A percentile compares a stretch with the other conserved stretches of the same genome.
These are phyloP conservation scores for Cheilosia pagana DNA, from an alignment of 2,888 invertebrate genomes.

Conservation along the genomic window DNA sequence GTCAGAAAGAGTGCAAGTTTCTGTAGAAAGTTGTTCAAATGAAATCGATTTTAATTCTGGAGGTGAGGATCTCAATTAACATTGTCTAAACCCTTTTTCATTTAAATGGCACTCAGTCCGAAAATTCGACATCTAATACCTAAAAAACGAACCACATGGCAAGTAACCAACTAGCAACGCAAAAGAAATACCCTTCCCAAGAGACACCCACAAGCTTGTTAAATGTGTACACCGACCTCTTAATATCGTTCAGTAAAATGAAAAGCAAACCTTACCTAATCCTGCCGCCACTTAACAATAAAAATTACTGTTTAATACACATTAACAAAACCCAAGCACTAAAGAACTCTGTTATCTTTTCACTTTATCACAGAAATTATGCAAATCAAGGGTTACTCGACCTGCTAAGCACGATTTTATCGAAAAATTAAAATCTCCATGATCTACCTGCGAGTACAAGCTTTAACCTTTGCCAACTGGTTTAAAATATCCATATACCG, in stretches of 20 bases:
- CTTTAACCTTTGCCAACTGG: background rate
- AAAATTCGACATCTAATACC: too few species aligned
- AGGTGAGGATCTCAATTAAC: too few species aligned
- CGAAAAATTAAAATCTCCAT: constrained; percentile 47
- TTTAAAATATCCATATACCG: constrained; percentile 2
- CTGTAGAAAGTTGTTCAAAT: too few species aligned
- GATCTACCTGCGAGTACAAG: background rate
- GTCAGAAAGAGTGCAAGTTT: too few species aligned
- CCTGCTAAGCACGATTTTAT: constrained; percentile 35
- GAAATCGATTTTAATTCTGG: too few species aligned
- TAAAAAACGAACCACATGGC: too few species aligned
- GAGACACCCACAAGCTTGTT: background rate
- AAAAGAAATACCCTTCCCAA: background rate
- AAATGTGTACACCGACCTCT: background rate
- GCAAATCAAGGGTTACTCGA: constrained; percentile 35
- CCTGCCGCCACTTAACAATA: background rate
- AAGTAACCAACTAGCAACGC: too few species aligned
- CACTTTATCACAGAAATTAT: constrained; percentile 48
- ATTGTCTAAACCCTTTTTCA: too few species aligned
- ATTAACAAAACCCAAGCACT: background rate
- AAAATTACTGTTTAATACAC: background rate
- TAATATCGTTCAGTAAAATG: background rate
- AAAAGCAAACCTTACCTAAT: background rate
- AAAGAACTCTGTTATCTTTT: constrained; percentile 49
- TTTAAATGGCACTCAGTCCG: too few species aligned